phyloP scores from a whole-genome alignment of 1,140 invertebrate genomes.

The Nephotettix cincticeps region DNA sequence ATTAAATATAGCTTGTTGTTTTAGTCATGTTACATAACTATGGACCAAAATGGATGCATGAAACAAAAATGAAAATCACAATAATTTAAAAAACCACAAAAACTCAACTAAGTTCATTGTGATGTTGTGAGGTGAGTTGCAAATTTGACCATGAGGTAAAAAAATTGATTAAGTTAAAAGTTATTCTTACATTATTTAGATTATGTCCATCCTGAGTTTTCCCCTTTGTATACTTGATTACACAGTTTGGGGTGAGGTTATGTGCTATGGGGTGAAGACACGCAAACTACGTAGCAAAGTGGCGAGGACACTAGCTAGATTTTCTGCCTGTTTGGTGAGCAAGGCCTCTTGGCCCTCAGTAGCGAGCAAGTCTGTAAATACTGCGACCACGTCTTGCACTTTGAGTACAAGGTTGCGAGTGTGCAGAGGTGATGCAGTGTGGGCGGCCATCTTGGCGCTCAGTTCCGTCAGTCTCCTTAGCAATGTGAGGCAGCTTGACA shows the following conservation, averaged over 20 bases:
- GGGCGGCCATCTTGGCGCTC: constrained; percentile 66
- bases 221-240: too few relatives aligned
- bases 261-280: constrained; percentile 67
- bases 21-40: too few relatives aligned
- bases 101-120: too few relatives aligned
- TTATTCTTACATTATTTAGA: too few relatives aligned
- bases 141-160: too few relatives aligned
- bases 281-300: constrained; percentile 76
- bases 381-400: constrained; percentile 51
- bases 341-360: constrained; percentile 55
- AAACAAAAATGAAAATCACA: too few relatives aligned
- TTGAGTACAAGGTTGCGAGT: constrained; percentile 76
- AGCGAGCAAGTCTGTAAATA: constrained; percentile 37
- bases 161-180: too few relatives aligned
- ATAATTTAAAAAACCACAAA: too few relatives aligned
- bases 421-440: constrained; percentile 72
- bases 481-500: constrained; percentile 68
- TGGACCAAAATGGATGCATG: too few relatives aligned
- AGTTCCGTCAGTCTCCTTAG: constrained; percentile 65
- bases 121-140: too few relatives aligned
- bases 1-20: too few relatives aligned
- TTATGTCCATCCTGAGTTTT: too few relatives aligned
- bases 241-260: not conserved
- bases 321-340: constrained; percentile 71
- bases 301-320: constrained; percentile 76